Percentiles rank a stretch among this genome's conserved stretches.
Evolutionary conservation across 1,140 invertebrate species (phyloP).

Genomic region (Pogonomyrmex californicus): DNA sequence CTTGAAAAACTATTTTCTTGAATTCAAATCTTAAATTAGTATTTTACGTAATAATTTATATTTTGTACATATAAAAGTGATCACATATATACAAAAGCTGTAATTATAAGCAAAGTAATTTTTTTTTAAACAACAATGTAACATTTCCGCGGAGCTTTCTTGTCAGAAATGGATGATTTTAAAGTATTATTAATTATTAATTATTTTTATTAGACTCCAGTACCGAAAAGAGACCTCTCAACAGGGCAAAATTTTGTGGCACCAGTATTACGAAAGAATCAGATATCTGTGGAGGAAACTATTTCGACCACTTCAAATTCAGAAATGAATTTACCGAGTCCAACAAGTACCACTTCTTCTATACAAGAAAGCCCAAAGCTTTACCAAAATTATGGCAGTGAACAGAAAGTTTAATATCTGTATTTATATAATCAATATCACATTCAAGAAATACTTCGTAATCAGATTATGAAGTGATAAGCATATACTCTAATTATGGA

Average conservation of each 20-base stretch:
- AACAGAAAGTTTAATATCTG: constrained; percentile 73
- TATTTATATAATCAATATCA: constrained; percentile 26
- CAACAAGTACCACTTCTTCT: constrained; percentile 76
- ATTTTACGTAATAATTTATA: background rate
- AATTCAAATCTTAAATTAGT: background rate
- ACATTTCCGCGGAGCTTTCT: background rate
- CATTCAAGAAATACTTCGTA: constrained; percentile 11
- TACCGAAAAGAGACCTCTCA: constrained; percentile 82
- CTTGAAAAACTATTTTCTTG: background rate
- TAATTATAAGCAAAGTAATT: too few species aligned
- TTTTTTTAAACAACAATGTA: too few species aligned
- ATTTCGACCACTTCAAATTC: constrained; percentile 77
- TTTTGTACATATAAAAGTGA: background rate
- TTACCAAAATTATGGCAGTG: constrained; percentile 84
- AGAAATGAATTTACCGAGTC: constrained; percentile 75
- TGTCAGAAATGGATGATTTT: background rate
- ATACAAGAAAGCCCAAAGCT: constrained; percentile 83
- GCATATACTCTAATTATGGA: constrained; percentile 15
- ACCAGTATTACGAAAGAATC: constrained; percentile 82
- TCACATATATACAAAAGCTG: too few species aligned
- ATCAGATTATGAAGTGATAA: constrained; percentile 28
- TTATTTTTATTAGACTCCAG: constrained; percentile 75
- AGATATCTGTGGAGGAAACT: constrained; percentile 77
- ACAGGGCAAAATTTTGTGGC: constrained; percentile 84
- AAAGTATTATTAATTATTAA: constrained; percentile 43